Conservation (phyloP, 2,888 invertebrate genomes). For the Gortyna flavago region DNA sequence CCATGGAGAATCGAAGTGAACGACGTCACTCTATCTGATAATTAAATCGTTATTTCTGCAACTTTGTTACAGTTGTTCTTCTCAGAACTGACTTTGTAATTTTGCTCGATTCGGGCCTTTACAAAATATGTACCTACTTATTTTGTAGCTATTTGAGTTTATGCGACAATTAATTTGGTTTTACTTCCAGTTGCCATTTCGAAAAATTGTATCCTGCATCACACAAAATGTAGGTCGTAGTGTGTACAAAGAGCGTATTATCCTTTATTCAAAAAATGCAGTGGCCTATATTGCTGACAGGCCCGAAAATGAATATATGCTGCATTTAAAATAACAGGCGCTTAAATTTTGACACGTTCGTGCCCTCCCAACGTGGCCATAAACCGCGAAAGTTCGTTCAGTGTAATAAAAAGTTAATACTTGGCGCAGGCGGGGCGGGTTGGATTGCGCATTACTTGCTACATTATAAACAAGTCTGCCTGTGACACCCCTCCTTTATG, state of each 20-base stretch:
- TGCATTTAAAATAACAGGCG: constrained; percentile 69
- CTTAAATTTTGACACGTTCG: constrained; percentile 77
- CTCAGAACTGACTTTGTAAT: constrained; percentile 25
- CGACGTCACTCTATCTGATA: constrained; percentile 55
- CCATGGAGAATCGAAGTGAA: constrained; percentile 65
- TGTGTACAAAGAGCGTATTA: constrained; percentile 9
- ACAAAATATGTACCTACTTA: background rate
- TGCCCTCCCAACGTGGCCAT: constrained; percentile 77
- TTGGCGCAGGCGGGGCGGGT: constrained; percentile 81
- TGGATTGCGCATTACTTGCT: constrained; percentile 87
- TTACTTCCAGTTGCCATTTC: constrained; percentile 1
- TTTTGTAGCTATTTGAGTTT: constrained; percentile 22
- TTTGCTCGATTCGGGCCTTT: constrained; percentile 16
- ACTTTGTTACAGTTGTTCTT: constrained; percentile 33
- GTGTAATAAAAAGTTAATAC: constrained; percentile 89
- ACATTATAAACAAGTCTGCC: constrained; percentile 89
- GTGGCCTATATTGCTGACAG: constrained; percentile 55
- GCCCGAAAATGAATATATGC: constrained; percentile 59
- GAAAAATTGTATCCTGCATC: background rate
- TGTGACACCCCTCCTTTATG: constrained; percentile 87
- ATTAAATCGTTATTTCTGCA: constrained; percentile 56
- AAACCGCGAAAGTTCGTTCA: constrained; percentile 85
- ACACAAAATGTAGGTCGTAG: constrained; percentile 3
- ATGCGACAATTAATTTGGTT: background rate
- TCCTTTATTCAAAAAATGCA: constrained; percentile 55